phyloP scores from a whole-genome alignment of 2,113 vertebrate genomes.

The Stigmatopora nigra region DNA sequence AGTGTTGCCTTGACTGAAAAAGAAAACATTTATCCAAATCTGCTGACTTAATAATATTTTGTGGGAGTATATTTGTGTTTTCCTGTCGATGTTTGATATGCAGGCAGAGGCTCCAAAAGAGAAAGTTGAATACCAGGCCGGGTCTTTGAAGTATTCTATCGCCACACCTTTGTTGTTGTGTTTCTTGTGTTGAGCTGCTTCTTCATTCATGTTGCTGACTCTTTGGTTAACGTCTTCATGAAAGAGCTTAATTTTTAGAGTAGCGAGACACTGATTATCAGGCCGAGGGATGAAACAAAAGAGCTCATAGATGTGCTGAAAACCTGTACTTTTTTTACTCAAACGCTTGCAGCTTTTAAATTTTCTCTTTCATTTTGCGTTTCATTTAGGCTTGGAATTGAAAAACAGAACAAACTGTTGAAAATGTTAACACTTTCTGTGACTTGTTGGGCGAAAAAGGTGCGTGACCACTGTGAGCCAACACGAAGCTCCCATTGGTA shows the following conservation, averaged over 20 bases:
- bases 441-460: no score
- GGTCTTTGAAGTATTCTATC: conserved; percentile 59
- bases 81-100: conserved; percentile 58
- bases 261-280: background rate
- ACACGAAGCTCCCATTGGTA: no score
- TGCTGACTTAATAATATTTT: conserved; percentile 11
- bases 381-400: background rate
- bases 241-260: conserved; percentile 30
- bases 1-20: conserved; percentile 38
- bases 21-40: background rate
- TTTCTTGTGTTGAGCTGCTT: background rate
- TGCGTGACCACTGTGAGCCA: no score
- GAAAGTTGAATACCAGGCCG: conserved; percentile 41
- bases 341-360: background rate
- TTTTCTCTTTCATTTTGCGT: background rate
- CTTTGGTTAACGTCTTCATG: conserved; percentile 22
- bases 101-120: conserved; percentile 21
- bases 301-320: background rate
- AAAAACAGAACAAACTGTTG: no score
- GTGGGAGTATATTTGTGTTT: conserved; percentile 38
- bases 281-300: background rate
- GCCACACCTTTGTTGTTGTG: conserved; percentile 25
- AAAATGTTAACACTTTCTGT: no score
- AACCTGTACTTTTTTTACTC: background rate
- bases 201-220: conserved; percentile 28